Evolutionary conservation across 2,113 vertebrate species (phyloP).

Genomic region (Rhipidura dahli): DNA sequence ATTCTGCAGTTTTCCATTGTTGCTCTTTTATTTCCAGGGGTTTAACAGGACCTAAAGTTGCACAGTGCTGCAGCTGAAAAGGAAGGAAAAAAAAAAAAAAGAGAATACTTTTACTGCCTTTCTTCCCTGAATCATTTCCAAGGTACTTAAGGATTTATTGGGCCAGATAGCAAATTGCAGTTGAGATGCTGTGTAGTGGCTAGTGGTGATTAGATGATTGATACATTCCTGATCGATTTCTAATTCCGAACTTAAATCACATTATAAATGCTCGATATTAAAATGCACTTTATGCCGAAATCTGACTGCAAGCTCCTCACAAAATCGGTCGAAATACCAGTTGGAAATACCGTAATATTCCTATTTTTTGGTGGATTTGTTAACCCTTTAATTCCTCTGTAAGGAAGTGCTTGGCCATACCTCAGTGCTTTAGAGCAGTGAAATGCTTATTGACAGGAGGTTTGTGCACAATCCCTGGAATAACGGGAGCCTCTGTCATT

Average conservation of each 20-base stretch:
- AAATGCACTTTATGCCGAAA: not conserved
- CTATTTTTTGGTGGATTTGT: not conserved
- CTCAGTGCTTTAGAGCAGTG: not conserved
- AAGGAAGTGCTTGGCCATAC: not conserved
- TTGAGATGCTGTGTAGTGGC: not conserved
- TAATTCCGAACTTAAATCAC: constrained; percentile 31
- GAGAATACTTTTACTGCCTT: constrained; percentile 15
- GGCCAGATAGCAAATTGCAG: constrained; percentile 28
- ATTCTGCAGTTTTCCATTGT: constrained; percentile 36
- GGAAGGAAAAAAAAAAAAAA: not conserved
- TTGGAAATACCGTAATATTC: not conserved
- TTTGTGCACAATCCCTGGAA: not conserved
- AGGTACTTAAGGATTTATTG: constrained; percentile 31
- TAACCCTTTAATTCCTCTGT: constrained; percentile 33
- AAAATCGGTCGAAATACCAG: not conserved
- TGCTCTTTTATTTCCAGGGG: constrained; percentile 57
- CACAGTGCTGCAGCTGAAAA: not conserved
- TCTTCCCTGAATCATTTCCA: constrained; percentile 33
- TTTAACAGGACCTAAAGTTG: not conserved
- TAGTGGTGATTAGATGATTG: constrained; percentile 33
- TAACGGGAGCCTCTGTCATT: not conserved
- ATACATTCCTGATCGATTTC: constrained; percentile 58
- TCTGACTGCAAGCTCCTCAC: not conserved
- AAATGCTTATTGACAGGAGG: not conserved
- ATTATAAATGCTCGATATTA: constrained; percentile 11